A percentile compares a stretch with the other conserved stretches of the same genome.
Evolutionary conservation across 2,888 invertebrate species (phyloP).

Genomic region (Anaspis maculata): DNA sequence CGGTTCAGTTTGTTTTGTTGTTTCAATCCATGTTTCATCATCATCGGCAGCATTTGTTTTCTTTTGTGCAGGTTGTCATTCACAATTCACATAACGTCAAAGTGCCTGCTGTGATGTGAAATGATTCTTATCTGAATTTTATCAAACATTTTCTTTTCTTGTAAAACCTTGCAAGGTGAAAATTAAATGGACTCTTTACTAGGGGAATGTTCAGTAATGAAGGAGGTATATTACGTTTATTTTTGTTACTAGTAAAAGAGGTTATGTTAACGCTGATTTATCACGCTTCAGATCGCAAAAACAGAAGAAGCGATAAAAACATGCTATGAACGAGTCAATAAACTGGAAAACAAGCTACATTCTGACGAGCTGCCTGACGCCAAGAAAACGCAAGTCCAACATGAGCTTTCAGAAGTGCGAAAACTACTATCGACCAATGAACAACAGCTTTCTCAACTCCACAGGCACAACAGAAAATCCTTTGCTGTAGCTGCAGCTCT

Average conservation of each 20-base stretch:
- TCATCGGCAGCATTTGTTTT: not conserved
- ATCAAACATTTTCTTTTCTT: no score
- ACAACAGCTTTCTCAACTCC: slow-evolving; percentile 30
- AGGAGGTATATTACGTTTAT: slow-evolving; percentile 15
- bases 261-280: slow-evolving; percentile 1
- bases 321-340: slow-evolving; percentile 28
- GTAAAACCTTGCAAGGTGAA: no score
- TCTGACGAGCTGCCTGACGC: slow-evolving; percentile 21
- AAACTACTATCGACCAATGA: slow-evolving; percentile 34
- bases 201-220: slow-evolving; percentile 20
- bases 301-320: slow-evolving; percentile 32
- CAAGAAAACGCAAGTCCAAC: slow-evolving; percentile 25
- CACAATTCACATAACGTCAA: no score
- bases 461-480: slow-evolving; percentile 30
- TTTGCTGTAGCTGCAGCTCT: slow-evolving; percentile 29
- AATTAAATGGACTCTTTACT: slow-evolving; percentile 4
- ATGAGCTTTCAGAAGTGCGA: slow-evolving; percentile 33
- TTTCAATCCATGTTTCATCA: not conserved
- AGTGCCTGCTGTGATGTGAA: no score
- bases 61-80: no score
- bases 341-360: slow-evolving; percentile 29
- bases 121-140: no score
- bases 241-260: not conserved
- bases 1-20: not conserved
- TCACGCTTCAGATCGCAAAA: slow-evolving; percentile 29